Conservation (phyloP, 2,113 vertebrate genomes). For the Zingel zingel region DNA sequence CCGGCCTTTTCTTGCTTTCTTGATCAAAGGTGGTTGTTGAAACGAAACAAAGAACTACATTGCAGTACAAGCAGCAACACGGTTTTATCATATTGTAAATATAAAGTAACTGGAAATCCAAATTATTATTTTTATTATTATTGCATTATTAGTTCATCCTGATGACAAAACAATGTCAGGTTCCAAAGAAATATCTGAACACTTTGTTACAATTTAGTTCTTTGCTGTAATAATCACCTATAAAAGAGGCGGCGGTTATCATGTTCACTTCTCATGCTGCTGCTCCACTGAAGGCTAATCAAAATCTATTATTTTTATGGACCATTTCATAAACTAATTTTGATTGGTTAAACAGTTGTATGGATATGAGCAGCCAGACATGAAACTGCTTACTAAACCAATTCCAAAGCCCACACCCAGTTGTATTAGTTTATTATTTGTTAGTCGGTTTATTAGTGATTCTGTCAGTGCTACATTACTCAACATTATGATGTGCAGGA, state of each 20-base stretch:
- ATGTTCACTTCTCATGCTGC: no score
- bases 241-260: no score
- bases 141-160: neutral
- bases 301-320: neutral
- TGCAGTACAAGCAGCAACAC: neutral
- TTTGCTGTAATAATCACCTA: no score
- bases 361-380: neutral
- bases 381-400: conserved; percentile 16
- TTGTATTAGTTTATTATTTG: no score
- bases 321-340: neutral
- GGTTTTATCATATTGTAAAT: neutral
- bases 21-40: conserved; percentile 1
- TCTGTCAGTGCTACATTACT: conserved; percentile 41
- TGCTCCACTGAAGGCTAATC: no score
- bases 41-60: neutral
- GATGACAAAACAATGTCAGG: neutral
- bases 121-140: neutral
- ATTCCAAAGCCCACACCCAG: neutral
- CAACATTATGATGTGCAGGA: conserved; percentile 20
- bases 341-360: neutral
- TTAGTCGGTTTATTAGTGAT: conserved; percentile 2
- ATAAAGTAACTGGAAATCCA: neutral
- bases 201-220: neutral
- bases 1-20: neutral
- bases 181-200: neutral